These are phyloP conservation scores for Scaptomyza flava DNA, from an alignment of 2,888 invertebrate species.

Conservation along the genomic window DNA sequence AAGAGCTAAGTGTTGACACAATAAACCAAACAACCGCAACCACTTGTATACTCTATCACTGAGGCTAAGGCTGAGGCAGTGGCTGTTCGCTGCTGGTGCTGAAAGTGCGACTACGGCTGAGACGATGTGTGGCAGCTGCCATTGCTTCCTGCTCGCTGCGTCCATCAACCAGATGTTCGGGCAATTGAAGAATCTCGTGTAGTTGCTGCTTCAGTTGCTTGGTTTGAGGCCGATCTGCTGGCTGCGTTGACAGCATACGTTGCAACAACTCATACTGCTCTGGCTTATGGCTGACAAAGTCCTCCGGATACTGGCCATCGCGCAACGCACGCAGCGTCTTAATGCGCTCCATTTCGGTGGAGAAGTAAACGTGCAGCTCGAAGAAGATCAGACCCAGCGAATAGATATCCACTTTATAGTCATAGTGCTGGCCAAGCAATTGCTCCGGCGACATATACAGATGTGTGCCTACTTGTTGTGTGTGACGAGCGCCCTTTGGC, in stretches of 20 bases:
- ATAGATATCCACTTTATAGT: conserved; percentile 97
- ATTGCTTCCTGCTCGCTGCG: conserved; percentile 60
- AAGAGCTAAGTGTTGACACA: conserved; percentile 17
- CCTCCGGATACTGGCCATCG: conserved; percentile 88
- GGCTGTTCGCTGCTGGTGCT: conserved; percentile 71
- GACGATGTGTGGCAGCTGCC: conserved; percentile 66
- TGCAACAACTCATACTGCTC: conserved; percentile 90
- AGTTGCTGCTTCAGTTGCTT: conserved; percentile 86
- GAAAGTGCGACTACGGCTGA: conserved; percentile 77
- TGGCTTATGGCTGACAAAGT: conserved; percentile 88
- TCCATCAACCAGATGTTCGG: conserved; percentile 66
- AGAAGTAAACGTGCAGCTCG: conserved; percentile 95
- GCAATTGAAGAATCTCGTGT: conserved; percentile 71
- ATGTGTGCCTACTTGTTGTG: conserved; percentile 92
- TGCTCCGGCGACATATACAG: conserved; percentile 99
- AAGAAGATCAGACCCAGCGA: conserved; percentile 97
- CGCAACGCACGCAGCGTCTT: conserved; percentile 88
- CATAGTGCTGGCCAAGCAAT: conserved; percentile 89
- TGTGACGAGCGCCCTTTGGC: conserved; percentile 85
- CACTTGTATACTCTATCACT: conserved; percentile 33
- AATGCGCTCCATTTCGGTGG: conserved; percentile 95
- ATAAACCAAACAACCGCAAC: background rate
- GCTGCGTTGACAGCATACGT: conserved; percentile 91
- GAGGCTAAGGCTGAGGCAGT: conserved; percentile 5
- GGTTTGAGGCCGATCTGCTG: conserved; percentile 90